Conservation (phyloP, 2,888 invertebrate species). For the Chaetogeoica ovagalla region DNA sequence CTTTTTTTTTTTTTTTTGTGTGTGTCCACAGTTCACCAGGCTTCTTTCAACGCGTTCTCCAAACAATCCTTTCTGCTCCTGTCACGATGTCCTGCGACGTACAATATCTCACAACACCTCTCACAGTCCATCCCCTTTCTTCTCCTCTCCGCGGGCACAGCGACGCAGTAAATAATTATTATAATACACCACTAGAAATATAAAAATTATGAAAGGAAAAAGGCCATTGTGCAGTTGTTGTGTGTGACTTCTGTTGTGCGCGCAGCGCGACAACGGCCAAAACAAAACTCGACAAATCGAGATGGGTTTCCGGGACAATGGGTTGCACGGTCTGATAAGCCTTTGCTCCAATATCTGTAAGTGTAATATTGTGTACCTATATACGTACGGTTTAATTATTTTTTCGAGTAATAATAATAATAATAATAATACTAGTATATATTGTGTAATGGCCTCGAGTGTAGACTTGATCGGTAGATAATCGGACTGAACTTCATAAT, state of each 20-base stretch:
- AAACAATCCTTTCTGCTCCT: constrained; percentile 48
- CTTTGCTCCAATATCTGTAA: constrained; percentile 16
- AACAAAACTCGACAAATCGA: constrained; percentile 42
- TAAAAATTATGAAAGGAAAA: constrained; percentile 43
- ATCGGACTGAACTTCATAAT: no score
- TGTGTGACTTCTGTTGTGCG: constrained; percentile 43
- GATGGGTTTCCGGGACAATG: constrained; percentile 45
- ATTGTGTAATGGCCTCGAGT: neutral
- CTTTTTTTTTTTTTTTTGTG: neutral
- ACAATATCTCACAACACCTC: constrained; percentile 52
- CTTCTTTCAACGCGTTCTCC: constrained; percentile 37
- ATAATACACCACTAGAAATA: constrained; percentile 28
- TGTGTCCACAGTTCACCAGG: constrained; percentile 31
- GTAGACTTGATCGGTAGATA: no score
- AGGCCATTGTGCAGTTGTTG: constrained; percentile 34
- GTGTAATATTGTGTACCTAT: neutral
- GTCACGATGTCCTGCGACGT: constrained; percentile 34
- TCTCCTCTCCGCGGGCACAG: no score
- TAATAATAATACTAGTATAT: neutral
- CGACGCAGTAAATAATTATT: constrained; percentile 29
- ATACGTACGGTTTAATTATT: neutral
- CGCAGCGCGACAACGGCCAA: constrained; percentile 13
- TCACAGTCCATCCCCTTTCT: constrained; percentile 17
- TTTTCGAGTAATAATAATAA: no score
- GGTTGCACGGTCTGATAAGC: constrained; percentile 35